Evolutionary conservation across 2,888 invertebrate species (phyloP), one percentile per base, ranked within the genome.

Genomic region (Ochropleura leucogaster): DNA sequence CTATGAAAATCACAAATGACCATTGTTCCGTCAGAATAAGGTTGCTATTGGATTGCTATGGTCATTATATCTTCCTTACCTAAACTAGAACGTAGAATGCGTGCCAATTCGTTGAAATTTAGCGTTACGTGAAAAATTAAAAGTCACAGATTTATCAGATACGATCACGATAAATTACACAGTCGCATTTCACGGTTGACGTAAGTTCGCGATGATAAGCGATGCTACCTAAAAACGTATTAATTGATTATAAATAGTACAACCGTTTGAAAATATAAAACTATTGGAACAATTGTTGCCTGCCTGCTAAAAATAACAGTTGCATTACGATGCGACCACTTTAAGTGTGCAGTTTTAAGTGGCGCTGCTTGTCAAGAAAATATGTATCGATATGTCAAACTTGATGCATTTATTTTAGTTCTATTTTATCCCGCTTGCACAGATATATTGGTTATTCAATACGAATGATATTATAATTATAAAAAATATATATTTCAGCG

Each of bases 201-300:
- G 76, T 72, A 77, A 81, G 60, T 69, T 74, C 47, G 42, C 20
- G 51, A 68, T 71, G 68, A 57, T 79, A 40, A 59, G 46, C 51
- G 18, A 68, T 57, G 30, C 70, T 63, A 69, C 80, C 40, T 53
- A 73, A 70, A 62, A 79, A 57, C 14, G 10, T 74, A 55, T 2
- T 47, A 74, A 82, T 84, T 79, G 65, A 81, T 81, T 83, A 10
- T 70, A 2, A 20, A 83, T 64, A 81, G 67, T 65, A 18, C 68
- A 30, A 30, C 30, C 30, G 46, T 60, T 60, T 63, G 9, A 18
- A 42, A 72, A 44, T 67, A 66, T 68, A 57, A 62, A 46, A 68
- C 74, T 51, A 79, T 62, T 68, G 40, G 18, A 57, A 49, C 49
- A 79, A 68, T 57, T 53, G n/a, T 49, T 30, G 30, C 60, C 53